phyloP scores from a whole-genome alignment of 2,888 invertebrate genomes.

The Apeira syringaria region DNA sequence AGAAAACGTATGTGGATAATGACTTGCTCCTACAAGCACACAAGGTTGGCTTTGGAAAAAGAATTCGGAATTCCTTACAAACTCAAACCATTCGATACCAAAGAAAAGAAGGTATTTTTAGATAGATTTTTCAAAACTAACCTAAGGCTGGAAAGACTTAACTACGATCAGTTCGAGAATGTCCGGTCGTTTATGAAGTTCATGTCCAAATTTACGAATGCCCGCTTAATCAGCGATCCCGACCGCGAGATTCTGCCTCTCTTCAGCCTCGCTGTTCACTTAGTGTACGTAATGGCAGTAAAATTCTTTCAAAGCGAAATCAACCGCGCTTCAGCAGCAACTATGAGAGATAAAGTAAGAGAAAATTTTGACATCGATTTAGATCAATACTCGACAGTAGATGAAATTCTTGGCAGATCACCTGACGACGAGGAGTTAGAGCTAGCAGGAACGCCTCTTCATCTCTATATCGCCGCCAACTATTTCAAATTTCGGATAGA shows the following conservation, averaged over 20 bases:
- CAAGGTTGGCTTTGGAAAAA: conserved; percentile 28
- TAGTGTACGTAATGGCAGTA: conserved; percentile 35
- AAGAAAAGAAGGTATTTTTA: conserved; percentile 37
- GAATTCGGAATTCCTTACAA: conserved; percentile 35
- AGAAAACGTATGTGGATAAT: conserved; percentile 44
- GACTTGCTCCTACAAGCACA: conserved; percentile 35
- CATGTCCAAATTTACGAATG: conserved; percentile 21
- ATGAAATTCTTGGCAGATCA: conserved; percentile 31
- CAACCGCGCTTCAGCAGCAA: conserved; percentile 33
- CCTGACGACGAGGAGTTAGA: conserved; percentile 33
- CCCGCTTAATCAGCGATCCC: conserved; percentile 14
- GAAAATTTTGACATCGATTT: conserved; percentile 33
- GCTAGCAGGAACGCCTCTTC: conserved; percentile 44
- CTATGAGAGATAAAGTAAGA: conserved; percentile 34
- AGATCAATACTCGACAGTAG: conserved; percentile 31
- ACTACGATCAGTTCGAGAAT: conserved; percentile 42
- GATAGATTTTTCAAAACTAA: conserved; percentile 42
- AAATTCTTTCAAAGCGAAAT: conserved; percentile 40
- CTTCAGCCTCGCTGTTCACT: conserved; percentile 39
- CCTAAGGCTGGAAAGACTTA: conserved; percentile 39
- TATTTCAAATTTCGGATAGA: conserved; percentile 41
- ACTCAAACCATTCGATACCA: conserved; percentile 32
- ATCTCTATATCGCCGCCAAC: conserved; percentile 44
- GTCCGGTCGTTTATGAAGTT: conserved; percentile 36
- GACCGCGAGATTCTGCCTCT: conserved; percentile 33